A percentile compares a stretch with the other conserved stretches of the same genome.
These are phyloP conservation scores for Aplodontia rufa DNA, from an alignment of 2,113 vertebrate genomes.

Conservation along the genomic window DNA sequence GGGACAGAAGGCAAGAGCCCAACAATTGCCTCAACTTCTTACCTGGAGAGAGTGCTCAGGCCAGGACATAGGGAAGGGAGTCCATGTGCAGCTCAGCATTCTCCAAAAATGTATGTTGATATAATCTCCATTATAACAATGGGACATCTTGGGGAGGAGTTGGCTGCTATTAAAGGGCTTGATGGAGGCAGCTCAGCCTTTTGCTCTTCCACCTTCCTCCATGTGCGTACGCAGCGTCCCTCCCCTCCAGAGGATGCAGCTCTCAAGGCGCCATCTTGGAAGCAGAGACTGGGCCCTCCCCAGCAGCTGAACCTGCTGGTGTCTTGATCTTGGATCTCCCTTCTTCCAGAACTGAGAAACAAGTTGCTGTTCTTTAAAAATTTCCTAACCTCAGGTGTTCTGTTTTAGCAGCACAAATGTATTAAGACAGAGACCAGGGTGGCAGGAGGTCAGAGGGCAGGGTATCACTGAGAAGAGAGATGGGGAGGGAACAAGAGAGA, in stretches of 20 bases:
- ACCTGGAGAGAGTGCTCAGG: neutral
- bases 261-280: neutral
- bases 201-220: neutral
- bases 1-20: neutral
- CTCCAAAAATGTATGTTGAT: neutral
- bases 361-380: neutral
- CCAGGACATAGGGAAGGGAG: neutral
- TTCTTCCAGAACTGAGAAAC: neutral
- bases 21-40: rapidly evolving
- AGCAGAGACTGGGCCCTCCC: neutral
- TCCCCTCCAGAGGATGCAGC: neutral
- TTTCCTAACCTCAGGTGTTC: neutral
- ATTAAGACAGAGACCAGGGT: neutral
- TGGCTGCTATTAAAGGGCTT: neutral
- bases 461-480: neutral
- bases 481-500: neutral
- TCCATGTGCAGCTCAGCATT: too few relatives aligned
- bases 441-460: neutral
- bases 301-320: neutral
- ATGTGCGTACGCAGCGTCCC: neutral
- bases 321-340: neutral
- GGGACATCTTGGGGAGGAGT: too few relatives aligned
- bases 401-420: neutral
- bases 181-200: neutral
- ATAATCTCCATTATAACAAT: neutral